A percentile compares a stretch with the other conserved stretches of the same genome.
Evolutionary conservation across 1,140 invertebrate species (phyloP).

Genomic region (Dendrolimus kikuchii): DNA sequence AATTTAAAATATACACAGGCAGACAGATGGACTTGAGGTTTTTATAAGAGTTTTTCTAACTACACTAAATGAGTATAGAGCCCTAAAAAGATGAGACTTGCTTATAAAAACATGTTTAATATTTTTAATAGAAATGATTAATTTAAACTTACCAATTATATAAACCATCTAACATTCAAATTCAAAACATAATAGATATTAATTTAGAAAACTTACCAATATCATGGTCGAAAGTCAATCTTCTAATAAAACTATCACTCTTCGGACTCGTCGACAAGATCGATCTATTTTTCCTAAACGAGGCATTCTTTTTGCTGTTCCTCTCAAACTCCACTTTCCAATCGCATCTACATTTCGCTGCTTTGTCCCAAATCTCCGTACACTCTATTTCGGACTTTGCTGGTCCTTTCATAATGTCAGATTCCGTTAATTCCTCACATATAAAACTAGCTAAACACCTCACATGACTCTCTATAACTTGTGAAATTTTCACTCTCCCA

Average conservation of each 20-base stretch:
- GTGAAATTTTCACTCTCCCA: slow-evolving; percentile 31
- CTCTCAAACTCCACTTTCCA: slow-evolving; percentile 63
- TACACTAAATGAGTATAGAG: too few species aligned
- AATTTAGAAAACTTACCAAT: slow-evolving; percentile 37
- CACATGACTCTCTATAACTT: slow-evolving; percentile 50
- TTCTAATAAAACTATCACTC: slow-evolving; percentile 42
- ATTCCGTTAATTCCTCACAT: slow-evolving; percentile 51
- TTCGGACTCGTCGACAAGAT: slow-evolving; percentile 63
- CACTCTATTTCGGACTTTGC: slow-evolving; percentile 72
- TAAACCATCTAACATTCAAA: too few species aligned
- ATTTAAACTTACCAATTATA: too few species aligned
- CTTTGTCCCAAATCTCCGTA: slow-evolving; percentile 68
- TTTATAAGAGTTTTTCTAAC: too few species aligned
- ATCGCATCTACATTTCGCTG: slow-evolving; percentile 52
- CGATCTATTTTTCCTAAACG: slow-evolving; percentile 59
- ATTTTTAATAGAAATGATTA: too few species aligned
- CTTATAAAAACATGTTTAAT: too few species aligned
- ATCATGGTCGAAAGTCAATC: slow-evolving; percentile 51
- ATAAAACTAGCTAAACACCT: slow-evolving; percentile 63
- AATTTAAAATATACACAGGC: too few species aligned
- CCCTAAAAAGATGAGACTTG: too few species aligned
- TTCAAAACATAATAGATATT: neutral
- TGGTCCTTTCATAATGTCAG: slow-evolving; percentile 32
- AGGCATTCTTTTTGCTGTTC: slow-evolving; percentile 62
- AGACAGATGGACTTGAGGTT: too few species aligned